Conservation (phyloP, 53 echinoderm and acorn worm genomes). For the Actinopyga echinites region DNA sequence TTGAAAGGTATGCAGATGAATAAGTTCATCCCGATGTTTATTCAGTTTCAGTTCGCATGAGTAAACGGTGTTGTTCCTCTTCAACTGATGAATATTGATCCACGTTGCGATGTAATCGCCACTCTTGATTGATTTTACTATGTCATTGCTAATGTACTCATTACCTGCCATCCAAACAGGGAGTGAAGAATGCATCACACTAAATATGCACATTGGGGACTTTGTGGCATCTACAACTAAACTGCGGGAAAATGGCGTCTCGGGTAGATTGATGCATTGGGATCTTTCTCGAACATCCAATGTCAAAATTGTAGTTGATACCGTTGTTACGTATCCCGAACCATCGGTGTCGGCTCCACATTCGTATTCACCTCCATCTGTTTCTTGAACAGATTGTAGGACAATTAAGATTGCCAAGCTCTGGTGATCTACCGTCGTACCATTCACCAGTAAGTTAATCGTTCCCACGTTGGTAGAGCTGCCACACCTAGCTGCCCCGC, state of each 20-base stretch:
- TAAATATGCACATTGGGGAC: background rate
- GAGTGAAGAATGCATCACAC: background rate
- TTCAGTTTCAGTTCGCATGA: background rate
- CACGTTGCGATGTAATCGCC: background rate
- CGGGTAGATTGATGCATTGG: too few species aligned
- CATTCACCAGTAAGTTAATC: background rate
- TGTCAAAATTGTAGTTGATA: background rate
- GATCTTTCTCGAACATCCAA: background rate
- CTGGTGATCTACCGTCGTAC: background rate
- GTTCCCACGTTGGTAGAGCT: too few species aligned
- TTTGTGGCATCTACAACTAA: background rate
- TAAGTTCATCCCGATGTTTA: background rate
- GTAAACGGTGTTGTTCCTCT: background rate
- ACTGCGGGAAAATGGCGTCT: background rate
- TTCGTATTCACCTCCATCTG: slow-evolving; percentile 1
- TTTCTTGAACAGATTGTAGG: background rate
- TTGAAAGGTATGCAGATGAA: background rate
- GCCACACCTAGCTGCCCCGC: background rate
- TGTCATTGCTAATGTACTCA: background rate
- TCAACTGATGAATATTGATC: background rate
- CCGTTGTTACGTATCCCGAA: background rate
- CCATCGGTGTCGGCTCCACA: background rate
- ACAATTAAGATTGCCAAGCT: background rate
- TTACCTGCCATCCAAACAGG: background rate
- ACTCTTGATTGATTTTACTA: background rate